phyloP scores from a whole-genome alignment of 2,797 vertebrate genomes.

The Okamejei kenojei region DNA sequence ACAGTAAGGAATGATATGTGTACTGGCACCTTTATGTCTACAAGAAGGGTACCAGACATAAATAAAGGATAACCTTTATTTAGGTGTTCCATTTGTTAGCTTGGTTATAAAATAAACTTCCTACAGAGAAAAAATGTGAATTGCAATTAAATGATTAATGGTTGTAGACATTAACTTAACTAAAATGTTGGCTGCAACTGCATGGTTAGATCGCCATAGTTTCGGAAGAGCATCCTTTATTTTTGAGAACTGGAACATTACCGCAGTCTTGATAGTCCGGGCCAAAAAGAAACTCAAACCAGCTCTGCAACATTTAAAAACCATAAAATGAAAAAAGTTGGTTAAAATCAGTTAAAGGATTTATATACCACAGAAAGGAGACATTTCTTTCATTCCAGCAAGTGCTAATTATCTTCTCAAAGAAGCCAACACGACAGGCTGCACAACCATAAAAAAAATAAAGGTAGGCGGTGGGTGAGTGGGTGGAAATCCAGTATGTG shows the following conservation, averaged over 20 bases:
- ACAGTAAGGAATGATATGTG: too few relatives aligned
- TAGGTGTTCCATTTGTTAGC: not conserved
- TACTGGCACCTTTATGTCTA: too few relatives aligned
- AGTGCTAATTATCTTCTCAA: not conserved
- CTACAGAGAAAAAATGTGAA: not conserved
- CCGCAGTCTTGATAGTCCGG: not conserved
- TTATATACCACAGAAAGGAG: not conserved
- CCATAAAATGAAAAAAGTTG: not conserved
- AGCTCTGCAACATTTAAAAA: not conserved
- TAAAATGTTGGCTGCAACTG: not conserved
- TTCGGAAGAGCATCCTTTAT: not conserved
- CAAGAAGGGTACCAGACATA: too few relatives aligned
- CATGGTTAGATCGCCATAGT: not conserved
- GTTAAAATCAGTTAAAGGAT: not conserved
- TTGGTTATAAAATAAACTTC: not conserved
- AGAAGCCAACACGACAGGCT: not conserved
- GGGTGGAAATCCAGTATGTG: not conserved
- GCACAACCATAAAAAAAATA: not conserved
- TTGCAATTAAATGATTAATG: not conserved
- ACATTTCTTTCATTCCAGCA: not conserved
- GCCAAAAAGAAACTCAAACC: slow-evolving; percentile 12
- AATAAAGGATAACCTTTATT: too few relatives aligned
- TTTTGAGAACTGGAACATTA: not conserved
- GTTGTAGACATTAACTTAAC: too few relatives aligned
- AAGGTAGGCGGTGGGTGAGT: not conserved